Evolutionary conservation across 2,888 invertebrate species (phyloP).

Genomic region (Volucella zonaria): DNA sequence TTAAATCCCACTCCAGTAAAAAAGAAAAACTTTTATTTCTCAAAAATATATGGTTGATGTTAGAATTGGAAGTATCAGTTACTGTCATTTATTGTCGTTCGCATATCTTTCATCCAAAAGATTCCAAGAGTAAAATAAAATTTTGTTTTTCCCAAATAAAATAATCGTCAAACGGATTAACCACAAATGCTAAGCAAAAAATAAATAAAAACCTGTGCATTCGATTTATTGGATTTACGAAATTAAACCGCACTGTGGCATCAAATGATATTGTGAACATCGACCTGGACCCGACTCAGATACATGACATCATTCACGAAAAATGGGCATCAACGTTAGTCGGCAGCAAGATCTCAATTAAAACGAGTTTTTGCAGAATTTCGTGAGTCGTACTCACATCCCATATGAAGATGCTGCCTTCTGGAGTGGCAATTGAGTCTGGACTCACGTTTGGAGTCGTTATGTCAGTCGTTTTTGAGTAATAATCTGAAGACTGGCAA

Average conservation of each 20-base stretch:
- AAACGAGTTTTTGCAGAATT: conserved; percentile 91
- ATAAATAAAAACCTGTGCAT: neutral
- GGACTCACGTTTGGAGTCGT: conserved; percentile 90
- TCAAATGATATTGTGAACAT: conserved; percentile 62
- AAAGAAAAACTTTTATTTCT: too few species aligned
- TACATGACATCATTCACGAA: conserved; percentile 45
- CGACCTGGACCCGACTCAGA: conserved; percentile 54
- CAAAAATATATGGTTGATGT: too few species aligned
- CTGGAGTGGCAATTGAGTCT: conserved; percentile 95
- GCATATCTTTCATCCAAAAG: conserved; percentile 24
- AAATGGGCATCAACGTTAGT: conserved; percentile 92
- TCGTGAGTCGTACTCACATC: conserved; percentile 88
- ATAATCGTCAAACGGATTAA: conserved; percentile 13
- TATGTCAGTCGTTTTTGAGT: conserved; percentile 89
- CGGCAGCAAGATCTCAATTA: conserved; percentile 90
- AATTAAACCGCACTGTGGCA: neutral
- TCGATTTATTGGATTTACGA: neutral
- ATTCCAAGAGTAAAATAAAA: conserved; percentile 22
- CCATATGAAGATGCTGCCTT: conserved; percentile 94
- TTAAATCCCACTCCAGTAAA: too few species aligned
- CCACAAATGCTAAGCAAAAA: conserved; percentile 40
- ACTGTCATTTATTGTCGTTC: conserved; percentile 69
- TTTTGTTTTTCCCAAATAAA: conserved; percentile 23
- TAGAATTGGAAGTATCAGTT: too few species aligned
- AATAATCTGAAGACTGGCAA: conserved; percentile 96